Percentiles rank a stretch among this genome's conserved stretches.
Evolutionary conservation across 2,888 invertebrate species (phyloP).

Genomic region (Litoditis marina): DNA sequence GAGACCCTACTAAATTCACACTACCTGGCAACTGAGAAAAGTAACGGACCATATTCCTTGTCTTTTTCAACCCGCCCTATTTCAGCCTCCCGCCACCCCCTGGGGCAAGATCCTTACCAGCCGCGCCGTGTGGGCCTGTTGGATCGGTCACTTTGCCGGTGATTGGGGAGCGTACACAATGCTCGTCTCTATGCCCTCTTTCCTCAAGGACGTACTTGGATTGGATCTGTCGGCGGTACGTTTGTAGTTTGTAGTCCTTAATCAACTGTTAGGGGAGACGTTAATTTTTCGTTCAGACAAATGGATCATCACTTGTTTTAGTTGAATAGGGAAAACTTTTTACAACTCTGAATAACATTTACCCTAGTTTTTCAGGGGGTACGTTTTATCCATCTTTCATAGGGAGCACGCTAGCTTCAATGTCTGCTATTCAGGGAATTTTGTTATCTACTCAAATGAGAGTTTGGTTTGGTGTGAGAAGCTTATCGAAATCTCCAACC

Average conservation of each 20-base stretch:
- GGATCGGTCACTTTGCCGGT: constrained; percentile 64
- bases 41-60: too few relatives aligned
- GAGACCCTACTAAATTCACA: too few relatives aligned
- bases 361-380: too few relatives aligned
- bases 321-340: too few relatives aligned
- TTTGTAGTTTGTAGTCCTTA: background rate
- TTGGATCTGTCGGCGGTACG: constrained; percentile 54
- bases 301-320: too few relatives aligned
- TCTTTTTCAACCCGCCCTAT: too few relatives aligned
- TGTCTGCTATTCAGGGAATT: too few relatives aligned
- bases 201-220: constrained; percentile 60
- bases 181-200: constrained; percentile 65
- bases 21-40: too few relatives aligned
- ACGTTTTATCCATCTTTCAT: background rate
- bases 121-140: constrained; percentile 62
- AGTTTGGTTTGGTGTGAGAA: background rate
- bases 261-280: background rate
- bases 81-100: constrained; percentile 62
- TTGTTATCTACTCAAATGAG: background rate
- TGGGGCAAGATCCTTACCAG: constrained; percentile 63
- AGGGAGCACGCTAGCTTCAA: too few relatives aligned
- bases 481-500: background rate
- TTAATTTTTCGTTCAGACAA: background rate
- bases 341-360: too few relatives aligned
- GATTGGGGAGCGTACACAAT: constrained; percentile 66